Evolutionary conservation across 53 echinoderm and acorn worm genomes (phyloP).

Genomic region (Temnopleurus reevesii): DNA sequence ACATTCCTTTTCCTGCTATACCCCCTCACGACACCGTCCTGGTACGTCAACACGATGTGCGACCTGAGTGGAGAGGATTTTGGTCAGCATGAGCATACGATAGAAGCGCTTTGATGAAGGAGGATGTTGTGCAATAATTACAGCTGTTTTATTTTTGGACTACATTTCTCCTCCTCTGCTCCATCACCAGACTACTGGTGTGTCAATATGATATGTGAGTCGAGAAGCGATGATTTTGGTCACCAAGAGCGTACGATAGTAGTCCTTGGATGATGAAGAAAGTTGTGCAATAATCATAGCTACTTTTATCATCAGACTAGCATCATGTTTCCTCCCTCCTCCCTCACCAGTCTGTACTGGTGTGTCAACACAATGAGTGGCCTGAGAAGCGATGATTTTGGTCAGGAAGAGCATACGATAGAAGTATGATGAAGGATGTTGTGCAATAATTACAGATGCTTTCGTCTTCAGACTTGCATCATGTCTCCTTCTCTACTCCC

Average conservation of each 20-base stretch:
- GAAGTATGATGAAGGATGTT: neutral
- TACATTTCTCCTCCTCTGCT: neutral
- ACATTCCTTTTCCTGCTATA: slow-evolving; percentile 74
- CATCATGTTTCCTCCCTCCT: too few relatives aligned
- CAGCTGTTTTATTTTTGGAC: too few relatives aligned
- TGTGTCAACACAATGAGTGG: neutral
- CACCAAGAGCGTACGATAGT: neutral
- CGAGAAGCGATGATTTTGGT: neutral
- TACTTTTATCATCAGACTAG: too few relatives aligned
- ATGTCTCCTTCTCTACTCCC: neutral
- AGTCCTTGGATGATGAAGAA: neutral
- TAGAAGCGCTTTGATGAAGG: neutral
- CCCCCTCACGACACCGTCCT: slow-evolving; percentile 76
- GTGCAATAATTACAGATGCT: slow-evolving; percentile 73
- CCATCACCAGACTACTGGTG: neutral
- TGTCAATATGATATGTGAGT: neutral
- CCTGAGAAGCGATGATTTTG: neutral
- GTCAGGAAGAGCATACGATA: neutral
- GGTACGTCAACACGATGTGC: slow-evolving; percentile 58
- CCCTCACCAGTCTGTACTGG: too few relatives aligned
- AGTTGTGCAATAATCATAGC: too few relatives aligned
- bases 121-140: too few relatives aligned
- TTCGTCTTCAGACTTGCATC: too few relatives aligned
- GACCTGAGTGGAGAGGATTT: neutral
- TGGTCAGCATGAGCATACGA: neutral